Evolutionary conservation across 2,888 invertebrate species (phyloP), one percentile per base, ranked within the genome.

Genomic region (Coremacera marginata): DNA sequence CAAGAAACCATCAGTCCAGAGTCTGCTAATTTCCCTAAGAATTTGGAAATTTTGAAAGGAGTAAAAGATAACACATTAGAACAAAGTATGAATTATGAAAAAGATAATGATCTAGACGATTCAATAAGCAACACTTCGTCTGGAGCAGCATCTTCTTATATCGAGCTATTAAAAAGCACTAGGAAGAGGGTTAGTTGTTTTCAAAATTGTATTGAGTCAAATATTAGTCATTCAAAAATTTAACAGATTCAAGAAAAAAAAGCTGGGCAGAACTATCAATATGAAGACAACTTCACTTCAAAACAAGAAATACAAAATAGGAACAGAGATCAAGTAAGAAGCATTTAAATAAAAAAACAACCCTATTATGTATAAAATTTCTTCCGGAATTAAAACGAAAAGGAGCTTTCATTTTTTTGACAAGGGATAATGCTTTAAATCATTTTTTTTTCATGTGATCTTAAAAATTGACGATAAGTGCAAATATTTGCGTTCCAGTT

Each of bases 71-170:
- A 7, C 34, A 52, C 27, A 25, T 5, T 31, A 9, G 2, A 7
- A 22, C 49, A 67, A 22, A 9, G 37, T 49, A 22, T 16, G 25
- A 14, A 27, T 60, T n/a, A 49, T 44, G 22, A 67, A 49, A 14
- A 31, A 4, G 25, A 71, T 4, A 7, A 60, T 37, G 34, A 60
- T n/a, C 60, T 25, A 9, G 73, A 73, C n/a, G 73, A 73, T 8
- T 27, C 22, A 67, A 14, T 67, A 22, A 72, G 44, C 55, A 55
- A 14, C 22, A 55, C 51, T 52, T 65, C 63, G 16, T 19, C 31
- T 34, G 65, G 55, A 67, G 52, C 55, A 19, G 5, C 63, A 49
- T 63, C 73, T 44, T 63, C 57, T 14, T 65, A 74, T 52, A 44
- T 65, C 34, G 55, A 52, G n/a, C 16, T 11, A 51, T 62, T 74